Base-by-base conservation (phyloP, 2,113 vertebrate genomes). In the Callipepla californica region DNA sequence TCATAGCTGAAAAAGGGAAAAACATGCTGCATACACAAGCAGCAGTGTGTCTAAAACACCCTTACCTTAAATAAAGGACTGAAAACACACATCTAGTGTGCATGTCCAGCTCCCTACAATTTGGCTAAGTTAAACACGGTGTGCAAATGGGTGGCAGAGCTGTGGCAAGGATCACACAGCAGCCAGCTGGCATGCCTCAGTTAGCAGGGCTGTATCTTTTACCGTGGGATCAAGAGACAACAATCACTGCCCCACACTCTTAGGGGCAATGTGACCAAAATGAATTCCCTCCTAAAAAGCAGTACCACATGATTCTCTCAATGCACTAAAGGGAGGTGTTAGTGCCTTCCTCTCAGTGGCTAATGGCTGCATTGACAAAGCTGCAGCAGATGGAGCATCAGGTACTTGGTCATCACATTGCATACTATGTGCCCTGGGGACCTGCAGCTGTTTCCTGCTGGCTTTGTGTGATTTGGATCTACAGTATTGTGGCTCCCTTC, bases 51-150 rank as follows among this genome's bases (percentile, higher is more conserved):
- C 45, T 40, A 77, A 92, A 74, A 25, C 30, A 62, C 8, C 19
- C 23, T 87, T 38, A 61, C 10, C 30, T 82, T 47, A 76, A 77
- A 53, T 17, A 69, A 38, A 10, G 47, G 65, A 55, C 25, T 72
- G 65, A 59, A 83, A 83, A 62, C 36, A 72, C 28, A 53, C 3
- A 34, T 30, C 72, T 47, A 21, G 55, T 3, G 15, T 80, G 38
- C 34, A 11, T 32, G 51, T 20, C 68, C 76, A 90, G 82, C 47
- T 88, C 83, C 65, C 74, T 61, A 47, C 25, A 74, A 67, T 28
- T 59, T 40, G 76, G 38, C 76, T 88, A 51, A 80, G 11, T 44
- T 90, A 95, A 94, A 90, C 13, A 80, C 92, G 93, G 86, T 85
- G 36, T 3, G 8, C 90, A 96, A 93, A 86, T 78, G 57, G 93